Conservation (phyloP, 2,797 vertebrate genomes). For the Podarcis siculus region DNA sequence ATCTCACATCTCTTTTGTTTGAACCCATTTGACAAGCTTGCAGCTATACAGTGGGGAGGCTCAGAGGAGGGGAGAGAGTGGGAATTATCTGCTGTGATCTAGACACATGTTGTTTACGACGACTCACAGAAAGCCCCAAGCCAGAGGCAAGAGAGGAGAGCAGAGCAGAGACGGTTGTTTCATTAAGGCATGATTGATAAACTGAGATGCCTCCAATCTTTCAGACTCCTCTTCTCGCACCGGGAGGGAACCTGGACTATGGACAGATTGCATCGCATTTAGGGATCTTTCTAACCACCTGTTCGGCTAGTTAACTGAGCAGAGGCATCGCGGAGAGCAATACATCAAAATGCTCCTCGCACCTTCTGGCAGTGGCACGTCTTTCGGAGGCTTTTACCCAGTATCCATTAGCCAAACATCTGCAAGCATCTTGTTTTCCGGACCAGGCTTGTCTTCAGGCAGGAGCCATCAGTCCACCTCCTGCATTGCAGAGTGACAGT, state of each 20-base stretch:
- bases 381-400: neutral
- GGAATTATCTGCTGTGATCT: neutral
- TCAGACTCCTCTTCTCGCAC: neutral
- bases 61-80: neutral
- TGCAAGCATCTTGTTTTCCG: neutral
- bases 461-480: no score
- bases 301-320: neutral
- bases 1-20: neutral
- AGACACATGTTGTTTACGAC: neutral
- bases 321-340: neutral
- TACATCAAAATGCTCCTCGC: neutral
- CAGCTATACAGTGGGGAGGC: neutral
- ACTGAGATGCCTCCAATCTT: neutral
- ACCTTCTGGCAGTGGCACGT: neutral
- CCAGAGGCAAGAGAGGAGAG: neutral
- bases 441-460: neutral
- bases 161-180: neutral
- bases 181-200: conserved; percentile 34
- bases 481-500: no score
- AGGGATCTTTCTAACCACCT: conserved; percentile 21
- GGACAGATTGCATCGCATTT: conserved; percentile 18
- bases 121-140: neutral
- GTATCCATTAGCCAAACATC: neutral
- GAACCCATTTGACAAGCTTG: neutral
- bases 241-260: neutral